Conservation (phyloP, 2,888 invertebrate genomes). For the Drosophila neotestacea region DNA sequence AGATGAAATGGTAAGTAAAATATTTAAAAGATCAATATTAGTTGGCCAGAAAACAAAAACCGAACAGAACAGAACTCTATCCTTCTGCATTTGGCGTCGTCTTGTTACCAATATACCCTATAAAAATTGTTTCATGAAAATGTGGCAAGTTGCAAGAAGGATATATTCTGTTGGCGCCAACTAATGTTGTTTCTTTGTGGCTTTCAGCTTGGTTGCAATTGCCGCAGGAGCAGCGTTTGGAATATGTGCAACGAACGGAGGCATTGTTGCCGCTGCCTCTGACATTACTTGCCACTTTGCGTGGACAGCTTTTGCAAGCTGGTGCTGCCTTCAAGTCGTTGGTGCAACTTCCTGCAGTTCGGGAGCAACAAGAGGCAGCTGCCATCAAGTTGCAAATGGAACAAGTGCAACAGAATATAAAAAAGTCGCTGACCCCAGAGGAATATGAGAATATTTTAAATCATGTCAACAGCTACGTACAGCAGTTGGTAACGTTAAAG, state of each 20-base stretch:
- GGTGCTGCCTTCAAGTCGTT: conserved; percentile 61
- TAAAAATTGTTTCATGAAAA: conserved; percentile 8
- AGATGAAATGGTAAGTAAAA: conserved; percentile 71
- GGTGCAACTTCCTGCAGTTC: conserved; percentile 40
- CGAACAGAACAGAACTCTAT: conserved; percentile 86
- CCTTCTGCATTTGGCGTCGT: conserved; percentile 87
- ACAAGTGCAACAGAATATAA: conserved; percentile 67
- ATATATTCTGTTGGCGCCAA: conserved; percentile 45
- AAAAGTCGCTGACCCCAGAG: conserved; percentile 79
- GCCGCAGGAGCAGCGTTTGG: conserved; percentile 84
- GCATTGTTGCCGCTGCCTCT: conserved; percentile 79
- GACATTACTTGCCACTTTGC: conserved; percentile 71
- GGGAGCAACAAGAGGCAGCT: conserved; percentile 33
- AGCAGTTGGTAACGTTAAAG: conserved; percentile 82
- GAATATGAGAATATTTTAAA: conserved; percentile 84
- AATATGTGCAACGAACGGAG: conserved; percentile 65
- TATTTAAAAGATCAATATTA: conserved; percentile 46
- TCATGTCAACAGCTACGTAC: conserved; percentile 84
- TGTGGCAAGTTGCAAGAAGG: conserved; percentile 74
- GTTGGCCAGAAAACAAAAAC: conserved; percentile 48
- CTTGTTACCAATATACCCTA: conserved; percentile 11
- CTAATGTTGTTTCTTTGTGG: conserved; percentile 52
- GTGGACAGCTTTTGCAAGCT: conserved; percentile 53
- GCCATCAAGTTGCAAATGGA: conserved; percentile 60
- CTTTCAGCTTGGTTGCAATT: conserved; percentile 80